Conservation (phyloP, 2,113 vertebrate species). For the Pantherophis guttatus region DNA sequence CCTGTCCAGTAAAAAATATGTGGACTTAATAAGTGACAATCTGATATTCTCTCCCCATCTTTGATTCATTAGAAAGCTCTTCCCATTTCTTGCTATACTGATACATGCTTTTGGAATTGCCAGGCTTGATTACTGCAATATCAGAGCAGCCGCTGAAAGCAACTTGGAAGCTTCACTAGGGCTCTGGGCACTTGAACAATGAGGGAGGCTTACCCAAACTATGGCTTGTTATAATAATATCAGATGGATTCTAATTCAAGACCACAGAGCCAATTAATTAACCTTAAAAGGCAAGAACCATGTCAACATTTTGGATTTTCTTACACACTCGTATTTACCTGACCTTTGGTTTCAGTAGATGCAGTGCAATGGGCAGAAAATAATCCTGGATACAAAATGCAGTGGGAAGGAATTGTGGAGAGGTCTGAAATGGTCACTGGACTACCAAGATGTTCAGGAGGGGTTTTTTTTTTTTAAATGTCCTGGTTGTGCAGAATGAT, state of each 20-base stretch:
- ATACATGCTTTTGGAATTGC: background rate
- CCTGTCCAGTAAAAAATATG: background rate
- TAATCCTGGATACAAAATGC: background rate
- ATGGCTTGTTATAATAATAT: background rate
- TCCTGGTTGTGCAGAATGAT: background rate
- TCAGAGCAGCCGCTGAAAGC: background rate
- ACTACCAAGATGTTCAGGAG: background rate
- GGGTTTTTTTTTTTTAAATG: background rate
- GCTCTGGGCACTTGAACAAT: background rate
- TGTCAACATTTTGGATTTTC: background rate
- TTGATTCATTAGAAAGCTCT: background rate
- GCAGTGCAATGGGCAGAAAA: background rate
- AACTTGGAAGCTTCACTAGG: background rate
- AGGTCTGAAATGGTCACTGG: background rate
- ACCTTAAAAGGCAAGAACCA: background rate
- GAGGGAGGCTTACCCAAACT: background rate
- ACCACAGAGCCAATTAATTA: background rate
- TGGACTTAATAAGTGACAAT: background rate
- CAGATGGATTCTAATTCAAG: background rate
- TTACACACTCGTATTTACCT: background rate
- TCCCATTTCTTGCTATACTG: background rate
- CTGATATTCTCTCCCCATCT: background rate
- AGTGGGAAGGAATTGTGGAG: background rate
- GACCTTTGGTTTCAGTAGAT: background rate
- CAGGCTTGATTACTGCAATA: background rate